These are phyloP conservation scores for Spilarctia lutea DNA, from an alignment of 2,888 invertebrate genomes.

Conservation along the genomic window DNA sequence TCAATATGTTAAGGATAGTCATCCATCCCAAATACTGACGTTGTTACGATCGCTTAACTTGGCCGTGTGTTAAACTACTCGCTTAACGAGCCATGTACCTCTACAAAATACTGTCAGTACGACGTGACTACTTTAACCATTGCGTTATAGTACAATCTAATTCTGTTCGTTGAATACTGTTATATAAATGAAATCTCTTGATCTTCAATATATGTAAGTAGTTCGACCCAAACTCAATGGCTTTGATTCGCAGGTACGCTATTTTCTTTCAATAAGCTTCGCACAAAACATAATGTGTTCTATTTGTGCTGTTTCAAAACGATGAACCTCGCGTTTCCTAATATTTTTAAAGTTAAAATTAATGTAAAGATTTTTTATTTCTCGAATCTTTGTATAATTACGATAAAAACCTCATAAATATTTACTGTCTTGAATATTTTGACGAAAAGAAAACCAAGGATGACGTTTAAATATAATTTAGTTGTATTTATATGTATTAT, in stretches of 20 bases:
- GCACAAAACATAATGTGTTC: constrained; percentile 45
- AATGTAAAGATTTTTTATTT: background rate
- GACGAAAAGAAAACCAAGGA: too few relatives aligned
- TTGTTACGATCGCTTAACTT: too few relatives aligned
- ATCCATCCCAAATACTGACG: too few relatives aligned
- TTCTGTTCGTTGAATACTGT: background rate
- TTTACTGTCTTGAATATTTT: too few relatives aligned
- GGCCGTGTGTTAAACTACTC: too few relatives aligned
- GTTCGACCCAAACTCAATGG: constrained; percentile 29
- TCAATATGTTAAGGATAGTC: too few relatives aligned
- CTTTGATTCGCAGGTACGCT: constrained; percentile 39
- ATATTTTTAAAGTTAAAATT: background rate
- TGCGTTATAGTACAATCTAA: background rate
- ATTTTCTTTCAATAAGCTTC: constrained; percentile 49
- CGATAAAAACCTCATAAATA: background rate
- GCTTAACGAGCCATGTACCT: too few relatives aligned
- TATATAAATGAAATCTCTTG: constrained; percentile 19
- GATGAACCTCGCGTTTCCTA: constrained; percentile 45
- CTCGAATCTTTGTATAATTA: background rate
- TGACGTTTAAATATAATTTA: too few relatives aligned
- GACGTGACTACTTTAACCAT: background rate
- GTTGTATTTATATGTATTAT: too few relatives aligned
- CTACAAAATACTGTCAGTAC: too few relatives aligned
- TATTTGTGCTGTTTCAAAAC: constrained; percentile 52
- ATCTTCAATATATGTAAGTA: constrained; percentile 13